Evolutionary conservation across 2,113 vertebrate species (phyloP), one percentile per base, ranked within the genome.

Genomic region (Apaloderma vittatum): DNA sequence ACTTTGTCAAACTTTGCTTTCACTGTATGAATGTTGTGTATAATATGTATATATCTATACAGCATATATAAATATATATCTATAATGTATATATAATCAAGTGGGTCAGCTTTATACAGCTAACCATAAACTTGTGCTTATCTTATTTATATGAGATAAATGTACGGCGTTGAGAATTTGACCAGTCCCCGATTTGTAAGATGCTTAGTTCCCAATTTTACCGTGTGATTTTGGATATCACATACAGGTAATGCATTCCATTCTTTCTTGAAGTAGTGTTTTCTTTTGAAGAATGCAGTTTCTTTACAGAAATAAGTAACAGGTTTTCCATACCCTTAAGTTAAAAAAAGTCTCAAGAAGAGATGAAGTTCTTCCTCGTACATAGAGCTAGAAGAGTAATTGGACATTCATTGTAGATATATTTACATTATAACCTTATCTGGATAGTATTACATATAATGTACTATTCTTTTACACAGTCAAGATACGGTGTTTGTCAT

Each of bases 31-130:
- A 95, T 85, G 66, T 91, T 84, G 58, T 85, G 43, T 93, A 62
- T 82, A 93, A 68, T 86, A 90, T 85, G 36, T 77, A 85, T 87
- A 61, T 90, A 94, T 34, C 87, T 96, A 90, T 96, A 82, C 95
- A 95, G 91, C 52, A 93, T 98, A 94, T 96, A 96, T 93, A 97
- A 95, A 97, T 97, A 97, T 97, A 95, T 92, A 89, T 97, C 86
- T 97, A 90, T 90, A 92, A 79, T 93, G 78, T 84, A 74, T 73
- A 70, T 91, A 94, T 96, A 96, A 93, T 95, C 91, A 93, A 75
- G 67, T 96, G 80, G 63, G 85, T 95, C 88, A 96, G 86, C 89
- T 97, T 97, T 91, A 95, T 70, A 80, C 27, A 95, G 57, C 57
- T 58, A 93, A 93, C 94, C 91, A 93, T 97, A 97, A 97, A 88